A percentile compares a stretch with the other conserved stretches of the same genome.
phyloP scores from a whole-genome alignment of 2,113 vertebrate species.

The Pedetes capensis region DNA sequence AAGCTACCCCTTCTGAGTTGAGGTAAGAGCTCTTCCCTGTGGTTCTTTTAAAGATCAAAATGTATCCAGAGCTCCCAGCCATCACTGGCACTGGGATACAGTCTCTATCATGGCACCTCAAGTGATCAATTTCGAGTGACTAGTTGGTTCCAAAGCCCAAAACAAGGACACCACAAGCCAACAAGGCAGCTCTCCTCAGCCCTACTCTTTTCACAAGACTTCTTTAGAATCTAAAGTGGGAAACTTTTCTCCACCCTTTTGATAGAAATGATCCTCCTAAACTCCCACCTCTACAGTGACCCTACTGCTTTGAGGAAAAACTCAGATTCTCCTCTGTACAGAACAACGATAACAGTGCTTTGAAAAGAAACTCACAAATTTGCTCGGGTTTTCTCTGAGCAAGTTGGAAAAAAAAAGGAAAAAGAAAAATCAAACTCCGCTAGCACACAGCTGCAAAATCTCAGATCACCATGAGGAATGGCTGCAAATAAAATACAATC shows the following conservation, averaged over 20 bases:
- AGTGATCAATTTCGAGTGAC: neutral
- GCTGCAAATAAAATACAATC: neutral
- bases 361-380: neutral
- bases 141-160: neutral
- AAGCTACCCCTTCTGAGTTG: neutral
- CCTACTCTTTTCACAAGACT: neutral
- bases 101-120: neutral
- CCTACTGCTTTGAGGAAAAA: neutral
- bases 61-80: neutral
- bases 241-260: neutral
- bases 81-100: neutral
- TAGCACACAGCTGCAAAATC: neutral
- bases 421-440: neutral
- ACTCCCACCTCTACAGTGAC: neutral
- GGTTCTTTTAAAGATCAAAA: neutral
- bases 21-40: neutral
- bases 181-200: neutral
- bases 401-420: neutral
- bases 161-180: neutral
- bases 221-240: neutral
- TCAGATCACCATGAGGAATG: neutral
- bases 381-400: neutral
- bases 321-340: neutral
- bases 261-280: neutral
- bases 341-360: neutral